Percentiles rank a stretch among this genome's conserved stretches.
phyloP scores from a whole-genome alignment of 2,888 invertebrate species.

The Autographa gamma region DNA sequence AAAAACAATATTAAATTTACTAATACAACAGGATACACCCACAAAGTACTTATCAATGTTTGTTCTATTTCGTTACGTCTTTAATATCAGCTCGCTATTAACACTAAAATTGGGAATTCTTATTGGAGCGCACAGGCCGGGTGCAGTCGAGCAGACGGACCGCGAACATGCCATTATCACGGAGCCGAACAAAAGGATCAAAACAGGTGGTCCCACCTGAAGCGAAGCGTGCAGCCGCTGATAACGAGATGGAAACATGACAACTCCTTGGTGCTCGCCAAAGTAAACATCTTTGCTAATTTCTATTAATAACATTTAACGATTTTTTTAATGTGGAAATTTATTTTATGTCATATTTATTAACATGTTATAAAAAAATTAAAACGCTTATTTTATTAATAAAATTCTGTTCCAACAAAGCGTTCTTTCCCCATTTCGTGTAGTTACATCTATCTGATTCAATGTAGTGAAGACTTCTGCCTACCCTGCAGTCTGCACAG shows the following conservation, averaged over 20 bases:
- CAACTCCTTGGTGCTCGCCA: constrained; percentile 30
- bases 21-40: no score
- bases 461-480: constrained; percentile 4
- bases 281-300: constrained; percentile 28
- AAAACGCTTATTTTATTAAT: background rate
- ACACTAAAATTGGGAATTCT: constrained; percentile 42
- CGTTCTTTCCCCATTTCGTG: background rate
- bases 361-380: background rate
- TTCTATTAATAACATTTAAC: constrained; percentile 11
- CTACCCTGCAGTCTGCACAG: constrained; percentile 43
- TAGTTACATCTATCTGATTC: background rate
- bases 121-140: constrained; percentile 36
- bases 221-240: constrained; percentile 54
- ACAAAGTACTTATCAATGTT: background rate
- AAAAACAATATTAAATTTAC: no score
- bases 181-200: constrained; percentile 45
- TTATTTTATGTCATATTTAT: background rate
- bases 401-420: no score
- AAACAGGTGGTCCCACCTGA: constrained; percentile 54
- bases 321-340: background rate
- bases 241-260: constrained; percentile 55
- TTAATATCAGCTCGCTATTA: constrained; percentile 14
- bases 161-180: constrained; percentile 49
- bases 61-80: background rate
- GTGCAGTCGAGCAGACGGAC: constrained; percentile 35